Evolutionary conservation across 2,113 vertebrate genomes (phyloP).

Genomic region (Tinamus guttatus): DNA sequence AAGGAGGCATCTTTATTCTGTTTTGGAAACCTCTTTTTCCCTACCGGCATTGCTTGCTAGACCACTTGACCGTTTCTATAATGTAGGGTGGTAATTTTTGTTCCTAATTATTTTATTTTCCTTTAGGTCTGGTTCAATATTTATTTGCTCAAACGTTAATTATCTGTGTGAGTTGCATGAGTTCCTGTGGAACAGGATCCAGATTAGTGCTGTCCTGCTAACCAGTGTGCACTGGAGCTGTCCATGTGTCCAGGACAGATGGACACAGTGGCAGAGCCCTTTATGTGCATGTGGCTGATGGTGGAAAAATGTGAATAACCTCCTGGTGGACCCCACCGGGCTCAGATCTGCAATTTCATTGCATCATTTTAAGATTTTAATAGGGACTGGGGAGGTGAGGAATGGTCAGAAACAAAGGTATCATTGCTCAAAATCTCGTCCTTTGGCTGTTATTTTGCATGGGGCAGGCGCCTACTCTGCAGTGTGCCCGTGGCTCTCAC

Average conservation of each 20-base stretch:
- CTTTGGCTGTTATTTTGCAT: neutral
- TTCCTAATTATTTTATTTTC: neutral
- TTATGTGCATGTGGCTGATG: accelerated
- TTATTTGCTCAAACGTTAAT: neutral
- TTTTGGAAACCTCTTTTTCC: neutral
- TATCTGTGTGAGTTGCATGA: neutral
- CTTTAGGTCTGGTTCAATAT: neutral
- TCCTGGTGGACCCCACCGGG: neutral
- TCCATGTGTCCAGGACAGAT: neutral
- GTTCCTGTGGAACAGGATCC: neutral
- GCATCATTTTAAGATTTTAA: neutral
- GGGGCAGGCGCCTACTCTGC: neutral
- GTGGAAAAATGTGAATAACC: accelerated
- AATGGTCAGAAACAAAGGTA: neutral
- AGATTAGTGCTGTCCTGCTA: neutral
- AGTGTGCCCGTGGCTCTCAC: neutral
- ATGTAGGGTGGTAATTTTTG: neutral
- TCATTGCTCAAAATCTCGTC: neutral
- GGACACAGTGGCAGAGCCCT: neutral
- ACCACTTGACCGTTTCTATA: neutral
- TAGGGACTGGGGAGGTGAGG: neutral
- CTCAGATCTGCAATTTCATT: neutral
- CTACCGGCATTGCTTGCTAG: neutral
- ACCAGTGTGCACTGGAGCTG: accelerated
- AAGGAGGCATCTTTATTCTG: neutral